Base-by-base conservation (phyloP, 2,888 invertebrate species). In the Pheosia tremula region DNA sequence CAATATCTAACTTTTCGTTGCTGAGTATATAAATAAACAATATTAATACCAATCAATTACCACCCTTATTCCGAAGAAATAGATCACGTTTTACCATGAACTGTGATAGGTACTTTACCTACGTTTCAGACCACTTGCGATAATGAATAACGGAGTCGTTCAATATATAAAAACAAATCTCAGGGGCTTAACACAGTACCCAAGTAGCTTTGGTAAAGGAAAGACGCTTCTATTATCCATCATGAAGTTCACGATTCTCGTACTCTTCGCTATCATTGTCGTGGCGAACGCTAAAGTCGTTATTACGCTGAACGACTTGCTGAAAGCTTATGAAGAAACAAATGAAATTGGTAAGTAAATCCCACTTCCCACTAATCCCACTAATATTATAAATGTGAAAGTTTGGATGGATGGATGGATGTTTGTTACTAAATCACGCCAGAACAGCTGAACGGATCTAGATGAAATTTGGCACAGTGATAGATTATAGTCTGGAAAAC, bases 291-390 rank as follows among this genome's bases (percentile, higher is more conserved):
- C 56, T 8, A 24, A 56, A 24, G 10, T 43, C 24, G 24, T 24
- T 9, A 56, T 56, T 24, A 8, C 56, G 9, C 56, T 56, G 13
- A 6, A 4, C 9, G 56, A 56, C 6, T 43, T 56, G 56, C 41
- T 56, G 41, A 41, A 24, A 43, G 56, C 56, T 0, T 56, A 56
- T 24, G 43, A 55, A 39, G 39, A 13, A 11, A 56, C 9, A 41
- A 39, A 60, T 37, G 56, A 47, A 47, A 56, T 49, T 47, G 43
- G 47, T 56, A 10, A 41, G 56, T 43, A 56, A 8, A 54, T 54
- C 4, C 37, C 24, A 7, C 10, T 49, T 24, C 24, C 24, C 24
- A 24, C 24, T 24, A 24, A 24, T 24, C 24, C 24, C 24, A 24
- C 24, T 24, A 24, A 24, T 24, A 24, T 24, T 24, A 24, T 24